Evolutionary conservation across 1,140 invertebrate genomes (phyloP).

Genomic region (Drosophila guanche): DNA sequence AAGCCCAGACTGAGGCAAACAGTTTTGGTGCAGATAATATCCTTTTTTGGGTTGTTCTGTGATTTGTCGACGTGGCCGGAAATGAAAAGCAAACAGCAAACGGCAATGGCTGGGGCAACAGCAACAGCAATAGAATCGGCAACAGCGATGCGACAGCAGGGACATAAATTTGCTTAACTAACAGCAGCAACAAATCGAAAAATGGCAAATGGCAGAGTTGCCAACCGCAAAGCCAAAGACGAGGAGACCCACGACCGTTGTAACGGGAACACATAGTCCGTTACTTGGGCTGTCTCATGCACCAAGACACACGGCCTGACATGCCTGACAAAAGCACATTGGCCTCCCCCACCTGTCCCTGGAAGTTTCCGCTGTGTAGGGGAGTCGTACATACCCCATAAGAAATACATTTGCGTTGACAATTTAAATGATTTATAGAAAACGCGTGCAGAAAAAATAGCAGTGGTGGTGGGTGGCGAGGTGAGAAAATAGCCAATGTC

Average conservation of each 20-base stretch:
- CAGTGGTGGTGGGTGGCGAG: background rate
- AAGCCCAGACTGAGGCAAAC: constrained; percentile 46
- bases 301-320: constrained; percentile 30
- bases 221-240: constrained; percentile 51
- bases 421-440: constrained; percentile 77
- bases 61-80: constrained; percentile 80
- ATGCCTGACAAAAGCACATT: constrained; percentile 62
- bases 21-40: constrained; percentile 75
- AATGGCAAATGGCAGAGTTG: constrained; percentile 48
- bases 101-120: constrained; percentile 35
- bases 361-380: constrained; percentile 64
- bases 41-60: constrained; percentile 67
- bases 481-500: background rate
- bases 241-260: constrained; percentile 9
- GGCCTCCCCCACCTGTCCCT: constrained; percentile 22
- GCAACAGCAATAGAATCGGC: background rate
- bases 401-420: constrained; percentile 71
- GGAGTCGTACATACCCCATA: constrained; percentile 50
- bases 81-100: constrained; percentile 80
- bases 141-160: constrained; percentile 20
- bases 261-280: constrained; percentile 36
- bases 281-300: constrained; percentile 27
- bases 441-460: constrained; percentile 66
- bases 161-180: constrained; percentile 63
- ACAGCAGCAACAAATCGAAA: constrained; percentile 54